A percentile compares a stretch with the other conserved stretches of the same genome.
Evolutionary conservation across 2,113 vertebrate genomes (phyloP).

Genomic region (Ascaphus truei): DNA sequence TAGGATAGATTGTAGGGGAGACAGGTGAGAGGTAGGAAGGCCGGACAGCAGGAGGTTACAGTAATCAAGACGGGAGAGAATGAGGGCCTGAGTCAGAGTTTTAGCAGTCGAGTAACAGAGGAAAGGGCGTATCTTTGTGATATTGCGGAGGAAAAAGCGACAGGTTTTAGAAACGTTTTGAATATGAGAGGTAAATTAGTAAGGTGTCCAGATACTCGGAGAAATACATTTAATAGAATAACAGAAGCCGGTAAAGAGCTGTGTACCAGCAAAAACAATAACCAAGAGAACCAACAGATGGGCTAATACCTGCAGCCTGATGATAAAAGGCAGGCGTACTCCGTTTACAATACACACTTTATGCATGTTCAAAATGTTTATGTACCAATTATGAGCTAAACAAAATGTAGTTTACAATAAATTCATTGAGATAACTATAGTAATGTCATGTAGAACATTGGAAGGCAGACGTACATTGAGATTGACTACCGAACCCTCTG

Average conservation of each 20-base stretch:
- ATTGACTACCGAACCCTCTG: too few species aligned
- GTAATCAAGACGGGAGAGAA: too few species aligned
- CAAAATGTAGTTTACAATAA: neutral
- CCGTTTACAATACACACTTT: constrained; percentile 6
- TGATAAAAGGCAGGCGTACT: neutral
- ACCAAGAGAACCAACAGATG: constrained; percentile 16
- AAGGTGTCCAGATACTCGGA: neutral
- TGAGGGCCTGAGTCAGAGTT: too few species aligned
- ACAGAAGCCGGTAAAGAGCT: neutral
- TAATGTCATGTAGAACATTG: neutral
- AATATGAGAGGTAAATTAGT: neutral
- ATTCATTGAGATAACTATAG: neutral
- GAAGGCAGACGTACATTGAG: neutral
- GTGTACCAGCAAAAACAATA: neutral
- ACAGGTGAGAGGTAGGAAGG: too few species aligned
- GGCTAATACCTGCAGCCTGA: neutral
- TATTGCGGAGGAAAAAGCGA: too few species aligned
- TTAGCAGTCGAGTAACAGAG: too few species aligned
- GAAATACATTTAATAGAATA: constrained; percentile 10
- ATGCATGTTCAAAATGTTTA: neutral
- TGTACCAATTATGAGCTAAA: neutral
- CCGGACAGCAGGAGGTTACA: too few species aligned
- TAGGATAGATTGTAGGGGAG: too few species aligned
- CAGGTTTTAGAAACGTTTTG: too few species aligned
- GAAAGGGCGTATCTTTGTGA: too few species aligned